Evolutionary conservation across 2,113 vertebrate species (phyloP), one percentile per base, ranked within the genome.

Genomic region (Chaetops frenatus): DNA sequence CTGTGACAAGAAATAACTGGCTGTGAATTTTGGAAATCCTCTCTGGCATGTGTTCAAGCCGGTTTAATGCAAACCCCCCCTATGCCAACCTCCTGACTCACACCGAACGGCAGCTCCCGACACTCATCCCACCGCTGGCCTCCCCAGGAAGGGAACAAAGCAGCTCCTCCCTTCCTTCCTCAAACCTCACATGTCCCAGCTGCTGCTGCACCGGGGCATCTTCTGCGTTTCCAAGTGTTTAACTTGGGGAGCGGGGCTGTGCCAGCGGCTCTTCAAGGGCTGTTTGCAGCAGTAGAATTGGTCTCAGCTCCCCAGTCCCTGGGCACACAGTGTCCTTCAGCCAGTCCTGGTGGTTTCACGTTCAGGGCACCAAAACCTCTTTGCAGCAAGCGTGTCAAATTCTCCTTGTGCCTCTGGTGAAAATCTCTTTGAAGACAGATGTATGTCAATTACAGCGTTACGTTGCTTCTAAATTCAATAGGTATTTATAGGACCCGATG

Each of bases 161-260:
- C 90, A 64, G 69, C 90, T 96, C 80, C 88, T 97, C 96, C 95
- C 91, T 97, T 97, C 95, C 96, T 95, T 96, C 91, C 91, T 64
- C 67, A 69, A 24, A 29, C 38, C 56, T 50, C 88, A 25, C 1
- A 4, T 57, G 66, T 45, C 36, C 7, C 1, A 29, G 2, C 20
- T 44, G 62, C 72, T 58, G 66, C 91, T 7, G 14, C 27, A 11
- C 1, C 4, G 36, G 67, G 16, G 24, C 61, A 86, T 57, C 72
- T 74, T 62, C 38, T 50, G 7, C 22, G 7, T 22, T 54, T 17
- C 40, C 85, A 65, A 58, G 36, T 9, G 40, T 60, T 67, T 65
- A 12, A 64, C 25, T 4, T 4, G 42, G 57, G 45, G n/a, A 15
- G n/a, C n/a, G 54, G 29, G 31, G 62, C 54, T n/a, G 27, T 29